phyloP scores from a whole-genome alignment of 2,888 invertebrate species.

The Himalopsyche kuldschensis region DNA sequence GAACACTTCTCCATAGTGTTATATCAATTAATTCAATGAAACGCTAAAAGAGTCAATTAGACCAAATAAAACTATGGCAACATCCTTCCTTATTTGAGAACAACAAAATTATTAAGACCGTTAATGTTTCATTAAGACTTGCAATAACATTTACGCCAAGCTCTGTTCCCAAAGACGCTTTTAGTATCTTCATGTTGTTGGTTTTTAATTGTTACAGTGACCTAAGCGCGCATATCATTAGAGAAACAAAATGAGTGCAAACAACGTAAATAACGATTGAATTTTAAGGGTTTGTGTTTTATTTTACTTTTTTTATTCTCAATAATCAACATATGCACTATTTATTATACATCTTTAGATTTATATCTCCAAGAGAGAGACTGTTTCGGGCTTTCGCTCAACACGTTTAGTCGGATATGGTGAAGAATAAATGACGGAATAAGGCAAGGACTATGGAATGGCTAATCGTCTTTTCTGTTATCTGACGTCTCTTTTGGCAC shows the following conservation, averaged over 20 bases:
- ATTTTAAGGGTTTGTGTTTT: background rate
- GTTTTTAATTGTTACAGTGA: background rate
- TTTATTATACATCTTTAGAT: no score
- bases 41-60: background rate
- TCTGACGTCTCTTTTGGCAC: no score
- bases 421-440: no score
- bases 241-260: background rate
- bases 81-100: background rate
- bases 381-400: no score
- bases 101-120: background rate
- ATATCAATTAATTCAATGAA: background rate
- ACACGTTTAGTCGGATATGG: no score
- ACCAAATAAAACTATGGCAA: background rate
- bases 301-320: background rate
- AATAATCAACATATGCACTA: no score
- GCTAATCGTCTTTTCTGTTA: no score
- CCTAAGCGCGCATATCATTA: background rate
- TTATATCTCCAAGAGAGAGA: no score
- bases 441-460: no score
- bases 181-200: background rate
- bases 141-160: background rate
- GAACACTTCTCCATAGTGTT: background rate
- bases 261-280: background rate
- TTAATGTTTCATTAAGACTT: background rate
- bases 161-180: background rate